phyloP scores from a whole-genome alignment of 2,888 invertebrate genomes.

The Eilema caniola region DNA sequence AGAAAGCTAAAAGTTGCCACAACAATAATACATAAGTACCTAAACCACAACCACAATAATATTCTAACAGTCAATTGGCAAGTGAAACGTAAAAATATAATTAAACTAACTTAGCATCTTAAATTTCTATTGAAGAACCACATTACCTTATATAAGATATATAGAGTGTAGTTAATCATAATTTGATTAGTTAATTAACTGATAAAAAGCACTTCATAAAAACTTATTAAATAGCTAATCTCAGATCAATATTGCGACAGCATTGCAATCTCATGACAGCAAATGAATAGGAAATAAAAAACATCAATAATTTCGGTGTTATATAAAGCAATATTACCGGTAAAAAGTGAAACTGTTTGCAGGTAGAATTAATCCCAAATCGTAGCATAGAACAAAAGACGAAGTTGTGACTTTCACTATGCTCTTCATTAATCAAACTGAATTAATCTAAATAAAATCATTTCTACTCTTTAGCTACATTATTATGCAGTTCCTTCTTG shows the following conservation, averaged over 20 bases:
- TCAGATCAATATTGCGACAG: constrained; percentile 46
- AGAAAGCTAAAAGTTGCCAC: background rate
- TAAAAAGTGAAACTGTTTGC: constrained; percentile 62
- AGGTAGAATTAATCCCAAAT: constrained; percentile 57
- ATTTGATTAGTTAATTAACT: constrained; percentile 36
- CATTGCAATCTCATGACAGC: constrained; percentile 37
- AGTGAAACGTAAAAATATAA: constrained; percentile 10
- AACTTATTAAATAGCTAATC: constrained; percentile 33
- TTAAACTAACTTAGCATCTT: constrained; percentile 10
- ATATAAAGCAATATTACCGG: constrained; percentile 44
- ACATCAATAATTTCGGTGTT: constrained; percentile 39
- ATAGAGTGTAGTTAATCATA: constrained; percentile 23
- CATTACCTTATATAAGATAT: constrained; percentile 22
- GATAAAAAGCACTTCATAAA: constrained; percentile 20
- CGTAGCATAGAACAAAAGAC: constrained; percentile 63
- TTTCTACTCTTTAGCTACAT: constrained; percentile 44
- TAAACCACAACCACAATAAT: constrained; percentile 10
- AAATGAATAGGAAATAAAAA: constrained; percentile 29
- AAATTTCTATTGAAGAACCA: constrained; percentile 11
- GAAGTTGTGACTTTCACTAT: constrained; percentile 64
- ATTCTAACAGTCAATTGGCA: constrained; percentile 17
- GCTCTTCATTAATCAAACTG: constrained; percentile 75
- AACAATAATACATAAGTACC: background rate
- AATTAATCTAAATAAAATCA: constrained; percentile 72
- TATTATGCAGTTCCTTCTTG: constrained; percentile 34